Conservation (phyloP, 2,113 vertebrate species). For the Nothocercus nigrocapillus region DNA sequence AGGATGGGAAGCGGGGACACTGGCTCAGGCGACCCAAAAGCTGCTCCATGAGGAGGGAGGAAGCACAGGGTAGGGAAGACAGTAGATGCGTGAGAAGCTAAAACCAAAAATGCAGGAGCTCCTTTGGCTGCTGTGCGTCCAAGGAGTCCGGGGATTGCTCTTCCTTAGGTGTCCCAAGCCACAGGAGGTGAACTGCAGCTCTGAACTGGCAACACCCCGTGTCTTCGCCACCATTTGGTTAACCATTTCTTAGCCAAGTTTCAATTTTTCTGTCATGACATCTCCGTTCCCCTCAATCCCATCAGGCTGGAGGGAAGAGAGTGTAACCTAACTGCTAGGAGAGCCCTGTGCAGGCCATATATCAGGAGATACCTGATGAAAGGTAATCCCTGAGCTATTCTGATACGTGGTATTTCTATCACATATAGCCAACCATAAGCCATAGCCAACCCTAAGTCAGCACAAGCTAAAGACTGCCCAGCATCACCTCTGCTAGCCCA, state of each 20-base stretch:
- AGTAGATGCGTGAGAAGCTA: background rate
- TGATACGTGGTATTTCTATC: no score
- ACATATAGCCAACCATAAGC: no score
- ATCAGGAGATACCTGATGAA: no score
- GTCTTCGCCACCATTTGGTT: background rate
- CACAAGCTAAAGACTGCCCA: background rate
- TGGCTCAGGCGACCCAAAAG: background rate
- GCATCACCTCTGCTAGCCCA: background rate
- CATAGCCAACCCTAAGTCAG: background rate
- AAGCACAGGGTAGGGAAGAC: background rate
- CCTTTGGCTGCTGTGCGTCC: background rate
- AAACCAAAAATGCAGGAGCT: background rate
- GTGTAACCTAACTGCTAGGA: background rate
- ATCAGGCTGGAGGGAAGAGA: background rate
- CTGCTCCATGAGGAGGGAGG: background rate
- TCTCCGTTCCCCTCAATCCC: background rate
- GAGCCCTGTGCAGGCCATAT: background rate
- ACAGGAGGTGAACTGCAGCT: background rate
- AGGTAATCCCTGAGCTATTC: background rate
- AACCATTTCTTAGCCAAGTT: background rate
- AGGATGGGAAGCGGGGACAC: no score
- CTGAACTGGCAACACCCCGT: background rate
- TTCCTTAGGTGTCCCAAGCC: rapidly evolving
- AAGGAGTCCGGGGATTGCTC: rapidly evolving
- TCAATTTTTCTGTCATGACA: background rate